A percentile compares a stretch with the other conserved stretches of the same genome.
These are phyloP conservation scores for Ashinkailepas kermadecensis DNA, from an alignment of 2,888 invertebrate genomes.

Conservation along the genomic window DNA sequence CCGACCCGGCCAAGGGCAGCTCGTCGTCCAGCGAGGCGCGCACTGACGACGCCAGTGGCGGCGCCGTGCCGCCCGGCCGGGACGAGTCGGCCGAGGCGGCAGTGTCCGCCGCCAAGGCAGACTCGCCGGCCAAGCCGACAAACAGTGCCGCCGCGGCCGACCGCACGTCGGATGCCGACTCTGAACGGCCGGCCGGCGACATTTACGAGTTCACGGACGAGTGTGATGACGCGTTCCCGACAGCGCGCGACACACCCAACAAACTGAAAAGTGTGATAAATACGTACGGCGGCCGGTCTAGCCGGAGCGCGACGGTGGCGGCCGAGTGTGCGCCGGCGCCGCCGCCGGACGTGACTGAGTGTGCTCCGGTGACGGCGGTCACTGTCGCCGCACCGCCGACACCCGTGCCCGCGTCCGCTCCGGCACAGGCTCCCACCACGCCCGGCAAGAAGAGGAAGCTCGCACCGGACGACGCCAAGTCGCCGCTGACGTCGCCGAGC, in stretches of 20 bases:
- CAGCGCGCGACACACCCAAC: neutral
- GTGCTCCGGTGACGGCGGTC: conserved; percentile 84
- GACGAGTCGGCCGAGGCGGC: conserved; percentile 86
- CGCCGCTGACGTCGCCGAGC: conserved; percentile 71
- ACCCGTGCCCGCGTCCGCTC: conserved; percentile 56
- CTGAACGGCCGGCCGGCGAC: conserved; percentile 63
- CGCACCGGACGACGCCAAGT: conserved; percentile 59
- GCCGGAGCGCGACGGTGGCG: neutral
- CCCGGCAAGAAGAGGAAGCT: conserved; percentile 37
- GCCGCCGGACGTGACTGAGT: conserved; percentile 74
- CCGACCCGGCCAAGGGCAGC: conserved; percentile 84
- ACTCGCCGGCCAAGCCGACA: conserved; percentile 60
- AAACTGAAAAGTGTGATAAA: conserved; percentile 7
- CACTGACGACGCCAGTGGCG: conserved; percentile 60
- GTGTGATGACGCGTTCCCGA: neutral
- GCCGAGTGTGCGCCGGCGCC: conserved; percentile 51
- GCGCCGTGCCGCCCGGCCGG: conserved; percentile 79
- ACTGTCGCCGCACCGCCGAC: conserved; percentile 82
- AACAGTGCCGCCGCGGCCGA: conserved; percentile 82
- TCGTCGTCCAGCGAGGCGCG: conserved; percentile 85
- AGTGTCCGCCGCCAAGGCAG: conserved; percentile 57
- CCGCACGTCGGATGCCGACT: conserved; percentile 69
- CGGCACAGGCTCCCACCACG: conserved; percentile 57
- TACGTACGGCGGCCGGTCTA: neutral
- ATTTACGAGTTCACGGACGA: conserved; percentile 37